A percentile compares a stretch with the other conserved stretches of the same genome.
These are phyloP conservation scores for Psephotus haematonotus DNA, from an alignment of 2,113 vertebrate species.

Conservation along the genomic window DNA sequence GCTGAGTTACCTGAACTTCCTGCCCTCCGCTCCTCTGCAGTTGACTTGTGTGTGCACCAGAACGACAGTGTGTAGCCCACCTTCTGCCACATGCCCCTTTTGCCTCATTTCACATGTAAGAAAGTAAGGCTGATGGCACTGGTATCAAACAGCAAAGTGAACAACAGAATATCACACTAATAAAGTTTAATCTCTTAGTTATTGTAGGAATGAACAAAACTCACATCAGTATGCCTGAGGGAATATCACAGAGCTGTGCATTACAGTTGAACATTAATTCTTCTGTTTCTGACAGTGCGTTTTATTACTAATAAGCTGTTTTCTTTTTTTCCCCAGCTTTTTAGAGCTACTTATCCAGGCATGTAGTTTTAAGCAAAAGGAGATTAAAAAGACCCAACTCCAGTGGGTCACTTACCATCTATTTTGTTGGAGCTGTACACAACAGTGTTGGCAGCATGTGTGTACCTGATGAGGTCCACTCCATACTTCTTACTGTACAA, in stretches of 20 bases:
- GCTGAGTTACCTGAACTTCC: background rate
- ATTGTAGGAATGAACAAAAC: background rate
- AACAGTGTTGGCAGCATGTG: slow-evolving; percentile 97
- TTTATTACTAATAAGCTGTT: background rate
- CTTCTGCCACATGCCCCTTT: background rate
- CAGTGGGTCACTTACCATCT: slow-evolving; percentile 85
- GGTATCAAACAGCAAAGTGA: background rate
- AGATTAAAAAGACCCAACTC: background rate
- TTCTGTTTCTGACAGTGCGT: background rate
- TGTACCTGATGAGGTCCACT: slow-evolving; percentile 98
- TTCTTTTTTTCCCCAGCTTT: background rate
- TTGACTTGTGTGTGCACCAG: background rate
- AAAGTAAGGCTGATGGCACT: background rate
- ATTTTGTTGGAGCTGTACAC: slow-evolving; percentile 99
- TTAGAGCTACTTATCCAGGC: background rate
- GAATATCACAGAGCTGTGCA: background rate
- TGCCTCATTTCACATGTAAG: fast-evolving
- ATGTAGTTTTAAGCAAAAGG: background rate
- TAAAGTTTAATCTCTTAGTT: background rate
- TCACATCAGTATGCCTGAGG: background rate
- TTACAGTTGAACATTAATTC: background rate
- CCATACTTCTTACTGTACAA: slow-evolving; percentile 99
- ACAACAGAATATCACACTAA: background rate
- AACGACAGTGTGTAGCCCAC: fast-evolving
- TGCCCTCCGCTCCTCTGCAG: background rate